Evolutionary conservation across 2,113 vertebrate genomes (phyloP).

Genomic region (Hippoglossus stenolepis): DNA sequence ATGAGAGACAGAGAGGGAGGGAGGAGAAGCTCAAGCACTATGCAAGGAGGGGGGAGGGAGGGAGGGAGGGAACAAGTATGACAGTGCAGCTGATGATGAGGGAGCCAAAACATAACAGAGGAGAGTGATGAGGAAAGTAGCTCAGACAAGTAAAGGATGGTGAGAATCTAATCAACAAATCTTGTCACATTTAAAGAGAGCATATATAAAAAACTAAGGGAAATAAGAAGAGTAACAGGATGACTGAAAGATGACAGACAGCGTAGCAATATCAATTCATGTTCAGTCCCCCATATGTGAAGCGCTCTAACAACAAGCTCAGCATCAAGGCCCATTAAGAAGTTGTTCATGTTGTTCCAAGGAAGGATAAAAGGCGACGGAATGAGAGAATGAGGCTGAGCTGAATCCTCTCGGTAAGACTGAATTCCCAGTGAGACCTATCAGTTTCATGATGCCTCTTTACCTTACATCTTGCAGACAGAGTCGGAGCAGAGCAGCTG

Average conservation of each 20-base stretch:
- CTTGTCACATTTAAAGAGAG: conserved; percentile 7
- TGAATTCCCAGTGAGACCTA: conserved; percentile 65
- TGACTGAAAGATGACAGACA: neutral
- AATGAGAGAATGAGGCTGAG: conserved; percentile 22
- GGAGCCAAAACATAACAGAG: conserved; percentile 32
- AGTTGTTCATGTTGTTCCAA: conserved; percentile 6
- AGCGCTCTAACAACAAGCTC: conserved; percentile 11
- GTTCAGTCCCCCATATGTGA: conserved; percentile 7
- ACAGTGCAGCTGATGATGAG: conserved; percentile 36
- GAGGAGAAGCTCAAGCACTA: conserved; percentile 35
- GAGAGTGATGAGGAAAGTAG: neutral
- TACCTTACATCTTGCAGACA: conserved; percentile 41
- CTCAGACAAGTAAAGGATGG: neutral
- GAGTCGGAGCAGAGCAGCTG: conserved; percentile 47
- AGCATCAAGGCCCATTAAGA: conserved; percentile 28
- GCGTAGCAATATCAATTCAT: neutral
- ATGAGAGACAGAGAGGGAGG: conserved; percentile 42
- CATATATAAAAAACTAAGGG: neutral
- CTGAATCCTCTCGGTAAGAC: conserved; percentile 26
- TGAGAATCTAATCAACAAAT: conserved; percentile 10
- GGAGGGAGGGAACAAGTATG: conserved; percentile 36
- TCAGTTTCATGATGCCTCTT: conserved; percentile 62
- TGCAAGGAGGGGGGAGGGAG: conserved; percentile 23
- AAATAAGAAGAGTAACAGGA: neutral
- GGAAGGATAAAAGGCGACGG: neutral